Conservation (phyloP, 2,113 vertebrate species). For the Cyprinodon tularosa region DNA sequence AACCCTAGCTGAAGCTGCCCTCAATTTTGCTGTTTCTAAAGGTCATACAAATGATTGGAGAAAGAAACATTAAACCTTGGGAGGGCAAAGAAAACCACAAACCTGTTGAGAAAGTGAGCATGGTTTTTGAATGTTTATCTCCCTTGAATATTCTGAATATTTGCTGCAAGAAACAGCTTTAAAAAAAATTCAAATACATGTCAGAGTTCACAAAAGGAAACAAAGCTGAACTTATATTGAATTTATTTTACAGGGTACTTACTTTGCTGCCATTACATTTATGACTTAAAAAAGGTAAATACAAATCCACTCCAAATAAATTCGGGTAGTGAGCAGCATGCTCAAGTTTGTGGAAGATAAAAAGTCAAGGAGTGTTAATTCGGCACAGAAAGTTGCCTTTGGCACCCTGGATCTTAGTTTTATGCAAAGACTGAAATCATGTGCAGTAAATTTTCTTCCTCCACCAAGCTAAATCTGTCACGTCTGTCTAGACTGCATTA, state of each 20-base stretch:
- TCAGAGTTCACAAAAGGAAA: slow-evolving; percentile 8
- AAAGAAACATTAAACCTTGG: not conserved
- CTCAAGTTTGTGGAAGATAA: not conserved
- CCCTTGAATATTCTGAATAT: slow-evolving; percentile 41
- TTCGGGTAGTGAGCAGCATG: not conserved
- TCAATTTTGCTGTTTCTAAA: slow-evolving; percentile 55
- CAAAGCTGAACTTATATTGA: slow-evolving; percentile 1
- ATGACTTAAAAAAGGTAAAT: not conserved
- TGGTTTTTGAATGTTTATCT: slow-evolving; percentile 35
- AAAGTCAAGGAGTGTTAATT: not conserved
- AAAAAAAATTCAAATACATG: slow-evolving; percentile 6
- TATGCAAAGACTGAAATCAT: slow-evolving; percentile 12
- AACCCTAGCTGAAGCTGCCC: slow-evolving; percentile 57
- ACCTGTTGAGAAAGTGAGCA: slow-evolving; percentile 32
- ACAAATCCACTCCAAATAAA: slow-evolving; percentile 1
- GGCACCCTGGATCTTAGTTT: slow-evolving; percentile 13
- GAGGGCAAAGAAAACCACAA: slow-evolving; percentile 15
- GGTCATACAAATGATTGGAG: slow-evolving; percentile 47
- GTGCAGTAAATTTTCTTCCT: slow-evolving; percentile 7
- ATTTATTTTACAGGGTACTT: slow-evolving; percentile 26
- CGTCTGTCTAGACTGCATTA: slow-evolving; percentile 15
- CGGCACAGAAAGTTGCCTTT: slow-evolving; percentile 5
- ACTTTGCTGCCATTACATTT: not conserved
- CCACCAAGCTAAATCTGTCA: slow-evolving; percentile 1
- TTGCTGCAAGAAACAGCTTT: slow-evolving; percentile 42